Base-by-base conservation (phyloP, 2,888 invertebrate species). In the Eupelmus urozonus region DNA sequence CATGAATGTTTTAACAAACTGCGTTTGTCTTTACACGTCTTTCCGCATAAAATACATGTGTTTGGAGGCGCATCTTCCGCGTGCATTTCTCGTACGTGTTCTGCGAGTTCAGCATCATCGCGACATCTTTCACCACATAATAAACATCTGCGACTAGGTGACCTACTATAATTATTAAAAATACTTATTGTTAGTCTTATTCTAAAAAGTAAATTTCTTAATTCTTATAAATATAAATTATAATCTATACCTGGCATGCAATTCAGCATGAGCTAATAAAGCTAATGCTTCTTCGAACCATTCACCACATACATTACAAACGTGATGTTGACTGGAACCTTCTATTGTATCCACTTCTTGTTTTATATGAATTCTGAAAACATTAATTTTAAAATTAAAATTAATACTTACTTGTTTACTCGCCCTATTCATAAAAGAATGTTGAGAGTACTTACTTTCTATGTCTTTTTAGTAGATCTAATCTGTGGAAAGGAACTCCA, bases 291-390 rank as follows among this genome's bases (percentile, higher is more conserved):
- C 95, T 55, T 93, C 92, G 88, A 95, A 96, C 80, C 92, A 92
- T 90, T 95, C 95, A 62, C 95, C 96, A 88, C 96, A 96, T 49
- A 94, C 95, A 86, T 93, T 94, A 88, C 96, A 96, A 81, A 94
- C 92, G 87, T 96, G 95, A 84, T 88, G 89, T 76, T 88, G 88
- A 81, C 85, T 87, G 23, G 87, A 84, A 42, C 34, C 86, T 75
- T 87, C 87, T 65, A 85, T 82, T 20, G 83, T 84, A 34, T 86
- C 88, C 0, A 82, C 70, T 81, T 90, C 90, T 82, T 88, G 85
- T 76, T 90, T 90, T 1, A 90, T 81, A 74, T 90, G 90, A 79
- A 87, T 87, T 81, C 90, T 90, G 80, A 69, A 60, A 79, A 75
- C 23, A 76, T 49, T 53, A 69, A 25, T n/a, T 25, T 25, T 49